These are phyloP conservation scores for Caenorhabditis sulstoni DNA, from an alignment of 2,888 invertebrate genomes.

Conservation along the genomic window DNA sequence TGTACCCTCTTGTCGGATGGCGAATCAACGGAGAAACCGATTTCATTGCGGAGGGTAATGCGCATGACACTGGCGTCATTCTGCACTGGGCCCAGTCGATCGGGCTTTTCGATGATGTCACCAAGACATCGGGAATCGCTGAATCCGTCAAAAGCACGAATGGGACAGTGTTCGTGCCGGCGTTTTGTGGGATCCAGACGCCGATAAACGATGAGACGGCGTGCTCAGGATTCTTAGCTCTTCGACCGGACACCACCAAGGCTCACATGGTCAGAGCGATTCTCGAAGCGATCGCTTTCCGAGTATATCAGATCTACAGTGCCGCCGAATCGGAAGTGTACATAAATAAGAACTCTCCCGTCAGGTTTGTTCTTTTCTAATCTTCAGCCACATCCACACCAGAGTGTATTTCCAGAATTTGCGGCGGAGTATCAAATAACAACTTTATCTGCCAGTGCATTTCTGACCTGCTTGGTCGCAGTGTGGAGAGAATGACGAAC, in stretches of 20 bases:
- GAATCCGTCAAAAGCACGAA: constrained; percentile 51
- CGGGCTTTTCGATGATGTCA: constrained; percentile 68
- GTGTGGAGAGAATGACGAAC: constrained; percentile 87
- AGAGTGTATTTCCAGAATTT: constrained; percentile 85
- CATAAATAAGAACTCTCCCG: constrained; percentile 80
- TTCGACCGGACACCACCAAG: constrained; percentile 86
- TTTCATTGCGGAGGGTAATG: constrained; percentile 90
- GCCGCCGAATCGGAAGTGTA: constrained; percentile 87
- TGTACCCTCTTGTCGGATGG: constrained; percentile 96
- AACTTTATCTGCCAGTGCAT: constrained; percentile 92
- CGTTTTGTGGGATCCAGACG: constrained; percentile 90
- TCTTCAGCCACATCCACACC: background rate
- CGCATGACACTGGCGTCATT: constrained; percentile 91
- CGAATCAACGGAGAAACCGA: constrained; percentile 82
- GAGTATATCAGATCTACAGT: constrained; percentile 88
- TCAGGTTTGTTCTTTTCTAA: constrained; percentile 56
- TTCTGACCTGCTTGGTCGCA: constrained; percentile 88
- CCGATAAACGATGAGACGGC: constrained; percentile 92
- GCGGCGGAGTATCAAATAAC: constrained; percentile 96
- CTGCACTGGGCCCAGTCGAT: constrained; percentile 87
- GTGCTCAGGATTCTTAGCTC: constrained; percentile 89
- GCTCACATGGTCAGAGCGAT: constrained; percentile 86
- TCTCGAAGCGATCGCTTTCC: constrained; percentile 90
- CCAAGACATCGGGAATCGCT: constrained; percentile 68
- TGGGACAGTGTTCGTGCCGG: constrained; percentile 88